Evolutionary conservation across 2,888 invertebrate species (phyloP).

Genomic region (Gerris lacustris): DNA sequence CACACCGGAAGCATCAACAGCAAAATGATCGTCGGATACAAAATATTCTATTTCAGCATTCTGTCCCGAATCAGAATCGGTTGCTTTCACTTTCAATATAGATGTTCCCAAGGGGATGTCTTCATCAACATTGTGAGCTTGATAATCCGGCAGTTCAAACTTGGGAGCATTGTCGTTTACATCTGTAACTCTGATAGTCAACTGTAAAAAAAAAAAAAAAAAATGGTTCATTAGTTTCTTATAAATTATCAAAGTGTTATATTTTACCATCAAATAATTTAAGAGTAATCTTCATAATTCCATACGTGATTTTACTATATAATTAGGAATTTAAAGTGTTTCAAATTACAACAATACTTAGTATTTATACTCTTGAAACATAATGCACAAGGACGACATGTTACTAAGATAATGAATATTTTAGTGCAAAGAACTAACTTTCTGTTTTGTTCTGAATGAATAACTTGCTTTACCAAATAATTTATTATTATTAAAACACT

Average conservation of each 20-base stretch:
- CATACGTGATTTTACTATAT: no score
- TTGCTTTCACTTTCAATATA: slow-evolving; percentile 88
- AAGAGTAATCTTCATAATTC: no score
- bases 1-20: slow-evolving; percentile 82
- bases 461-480: no score
- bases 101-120: slow-evolving; percentile 84
- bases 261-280: background rate
- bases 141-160: slow-evolving; percentile 91
- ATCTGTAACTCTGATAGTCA: slow-evolving; percentile 87
- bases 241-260: slow-evolving; percentile 10
- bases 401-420: no score
- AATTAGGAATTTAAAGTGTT: no score
- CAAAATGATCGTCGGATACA: slow-evolving; percentile 86
- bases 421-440: no score
- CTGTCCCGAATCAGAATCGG: slow-evolving; percentile 86
- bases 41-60: slow-evolving; percentile 91
- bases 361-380: no score
- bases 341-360: no score
- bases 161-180: slow-evolving; percentile 96
- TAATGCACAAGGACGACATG: no score
- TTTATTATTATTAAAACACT: no score
- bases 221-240: background rate
- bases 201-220: slow-evolving; percentile 43
- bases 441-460: no score
- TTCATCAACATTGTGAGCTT: slow-evolving; percentile 91